These are phyloP conservation scores for Colossoma macropomum DNA, from an alignment of 2,113 vertebrate genomes.

Conservation along the genomic window DNA sequence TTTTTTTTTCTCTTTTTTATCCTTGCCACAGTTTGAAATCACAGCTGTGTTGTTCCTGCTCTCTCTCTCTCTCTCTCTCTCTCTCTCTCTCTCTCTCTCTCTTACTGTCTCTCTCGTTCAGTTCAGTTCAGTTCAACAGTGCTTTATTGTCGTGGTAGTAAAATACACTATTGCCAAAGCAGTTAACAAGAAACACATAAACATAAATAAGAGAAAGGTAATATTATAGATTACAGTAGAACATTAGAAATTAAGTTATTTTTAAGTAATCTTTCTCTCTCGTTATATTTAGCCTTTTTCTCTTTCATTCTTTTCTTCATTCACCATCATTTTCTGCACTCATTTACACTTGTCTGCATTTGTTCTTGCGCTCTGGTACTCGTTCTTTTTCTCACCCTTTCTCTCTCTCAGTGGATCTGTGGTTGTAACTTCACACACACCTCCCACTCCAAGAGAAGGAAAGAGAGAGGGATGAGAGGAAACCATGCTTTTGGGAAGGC, in stretches of 20 bases:
- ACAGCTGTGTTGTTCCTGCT: slow-evolving; percentile 9
- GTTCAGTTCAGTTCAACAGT: too few relatives aligned
- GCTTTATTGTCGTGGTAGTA: too few relatives aligned
- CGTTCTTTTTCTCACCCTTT: not conserved
- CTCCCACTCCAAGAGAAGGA: slow-evolving; percentile 30
- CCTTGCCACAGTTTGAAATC: not conserved
- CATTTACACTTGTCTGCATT: not conserved
- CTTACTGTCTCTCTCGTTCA: not conserved
- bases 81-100: not conserved
- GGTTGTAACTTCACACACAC: slow-evolving; percentile 39
- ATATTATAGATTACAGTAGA: too few relatives aligned
- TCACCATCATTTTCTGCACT: not conserved
- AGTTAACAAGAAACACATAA: too few relatives aligned
- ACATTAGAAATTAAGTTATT: too few relatives aligned
- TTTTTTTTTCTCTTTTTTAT: not conserved
- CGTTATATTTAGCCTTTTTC: slow-evolving; percentile 21
- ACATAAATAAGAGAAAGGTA: too few relatives aligned
- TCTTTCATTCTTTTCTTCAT: not conserved
- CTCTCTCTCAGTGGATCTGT: slow-evolving; percentile 10
- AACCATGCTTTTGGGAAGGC: slow-evolving; percentile 24
- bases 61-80: not conserved
- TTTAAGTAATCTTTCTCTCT: too few relatives aligned
- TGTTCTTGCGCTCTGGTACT: too few relatives aligned
- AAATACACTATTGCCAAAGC: too few relatives aligned
- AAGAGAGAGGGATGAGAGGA: slow-evolving; percentile 29